phyloP scores from a whole-genome alignment of 1,140 invertebrate species.

The Papilio glaucus region DNA sequence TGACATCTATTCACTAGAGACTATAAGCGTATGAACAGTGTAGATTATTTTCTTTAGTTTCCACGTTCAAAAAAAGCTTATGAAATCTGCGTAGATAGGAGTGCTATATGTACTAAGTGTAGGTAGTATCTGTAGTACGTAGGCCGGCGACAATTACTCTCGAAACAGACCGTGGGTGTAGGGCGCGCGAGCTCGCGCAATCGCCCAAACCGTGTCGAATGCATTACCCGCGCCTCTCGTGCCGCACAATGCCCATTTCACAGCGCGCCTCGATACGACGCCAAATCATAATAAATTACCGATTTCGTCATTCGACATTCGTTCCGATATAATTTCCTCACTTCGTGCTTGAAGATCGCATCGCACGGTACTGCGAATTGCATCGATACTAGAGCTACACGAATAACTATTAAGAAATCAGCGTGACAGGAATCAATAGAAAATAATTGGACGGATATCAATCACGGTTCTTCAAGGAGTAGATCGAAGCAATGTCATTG shows the following conservation, averaged over 20 bases:
- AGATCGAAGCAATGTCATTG: no score
- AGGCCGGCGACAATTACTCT: slow-evolving; percentile 33
- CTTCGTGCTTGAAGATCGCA: slow-evolving; percentile 59
- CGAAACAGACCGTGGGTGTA: slow-evolving; percentile 40
- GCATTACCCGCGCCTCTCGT: slow-evolving; percentile 65
- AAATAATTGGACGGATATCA: no score
- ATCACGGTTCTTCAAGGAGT: no score
- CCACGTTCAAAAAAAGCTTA: background rate
- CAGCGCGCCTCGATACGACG: slow-evolving; percentile 61
- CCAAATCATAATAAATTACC: slow-evolving; percentile 76
- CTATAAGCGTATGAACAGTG: no score
- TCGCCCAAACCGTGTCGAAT: slow-evolving; percentile 68
- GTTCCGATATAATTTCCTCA: slow-evolving; percentile 75
- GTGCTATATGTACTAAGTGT: slow-evolving; percentile 8
- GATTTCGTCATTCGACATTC: slow-evolving; percentile 75
- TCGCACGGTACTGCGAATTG: slow-evolving; percentile 9
- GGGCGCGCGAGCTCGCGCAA: slow-evolving; percentile 53
- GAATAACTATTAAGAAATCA: slow-evolving; percentile 20
- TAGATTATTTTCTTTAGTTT: no score
- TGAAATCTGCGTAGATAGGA: background rate
- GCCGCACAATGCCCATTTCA: slow-evolving; percentile 69
- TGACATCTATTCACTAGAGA: no score
- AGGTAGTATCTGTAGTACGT: slow-evolving; percentile 18
- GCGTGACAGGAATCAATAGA: no score
- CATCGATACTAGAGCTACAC: slow-evolving; percentile 22